phyloP scores from a whole-genome alignment of 2,113 vertebrate species.

The Pogona vitticeps region DNA sequence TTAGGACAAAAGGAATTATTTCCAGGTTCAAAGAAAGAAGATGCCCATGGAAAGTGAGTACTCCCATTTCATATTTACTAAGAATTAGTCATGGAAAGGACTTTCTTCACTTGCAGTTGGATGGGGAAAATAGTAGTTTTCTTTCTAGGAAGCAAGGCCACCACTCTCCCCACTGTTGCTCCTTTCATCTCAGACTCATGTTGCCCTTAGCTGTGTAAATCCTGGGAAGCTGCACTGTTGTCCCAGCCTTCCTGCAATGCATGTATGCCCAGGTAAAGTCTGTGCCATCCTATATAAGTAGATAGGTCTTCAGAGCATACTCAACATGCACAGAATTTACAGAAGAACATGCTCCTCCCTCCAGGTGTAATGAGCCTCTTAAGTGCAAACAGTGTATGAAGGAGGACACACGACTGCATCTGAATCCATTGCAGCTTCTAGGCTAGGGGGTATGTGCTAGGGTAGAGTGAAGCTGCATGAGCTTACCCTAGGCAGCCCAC shows the following conservation, averaged over 20 bases:
- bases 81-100: neutral
- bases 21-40: constrained; percentile 75
- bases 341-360: too few species aligned
- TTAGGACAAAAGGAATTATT: constrained; percentile 73
- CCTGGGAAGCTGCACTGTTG: neutral
- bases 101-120: neutral
- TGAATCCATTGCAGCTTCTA: too few species aligned
- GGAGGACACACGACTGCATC: too few species aligned
- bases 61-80: neutral
- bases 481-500: too few species aligned
- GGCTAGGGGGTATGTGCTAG: too few species aligned
- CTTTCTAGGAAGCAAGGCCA: neutral
- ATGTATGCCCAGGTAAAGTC: too few species aligned
- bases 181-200: neutral
- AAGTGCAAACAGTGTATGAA: too few species aligned
- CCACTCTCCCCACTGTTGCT: neutral
- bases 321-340: too few species aligned
- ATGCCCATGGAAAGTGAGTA: constrained; percentile 82
- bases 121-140: neutral
- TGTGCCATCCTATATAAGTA: too few species aligned
- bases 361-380: too few species aligned
- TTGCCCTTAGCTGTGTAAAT: neutral
- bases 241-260: neutral
- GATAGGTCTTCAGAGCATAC: too few species aligned
- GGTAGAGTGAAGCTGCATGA: too few species aligned